A percentile compares a stretch with the other conserved stretches of the same genome.
These are phyloP conservation scores for Drepanosiphum platanoidis DNA, from an alignment of 2,888 invertebrate species.

Conservation along the genomic window DNA sequence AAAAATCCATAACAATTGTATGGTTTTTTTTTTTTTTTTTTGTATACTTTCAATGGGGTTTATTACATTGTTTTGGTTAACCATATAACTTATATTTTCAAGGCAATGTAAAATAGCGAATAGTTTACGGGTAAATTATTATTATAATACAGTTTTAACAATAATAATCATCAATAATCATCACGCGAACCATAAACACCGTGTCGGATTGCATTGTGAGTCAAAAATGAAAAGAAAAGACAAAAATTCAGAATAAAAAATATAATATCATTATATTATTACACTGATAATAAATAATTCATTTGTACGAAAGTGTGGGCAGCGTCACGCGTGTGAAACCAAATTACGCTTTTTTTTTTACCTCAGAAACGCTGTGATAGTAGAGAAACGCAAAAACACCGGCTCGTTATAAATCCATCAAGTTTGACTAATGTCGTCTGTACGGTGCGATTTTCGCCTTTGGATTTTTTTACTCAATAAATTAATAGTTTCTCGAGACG, in stretches of 20 bases:
- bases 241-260: not conserved
- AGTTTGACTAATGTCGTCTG: slow-evolving; percentile 20
- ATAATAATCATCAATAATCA: too few relatives aligned
- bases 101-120: too few relatives aligned
- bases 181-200: not conserved
- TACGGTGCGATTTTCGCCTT: not conserved
- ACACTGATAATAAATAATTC: not conserved
- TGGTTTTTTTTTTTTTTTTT: too few relatives aligned
- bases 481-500: not conserved
- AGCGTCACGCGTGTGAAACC: not conserved
- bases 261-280: not conserved
- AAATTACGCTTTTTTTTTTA: not conserved
- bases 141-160: too few relatives aligned
- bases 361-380: not conserved
- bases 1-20: too few relatives aligned
- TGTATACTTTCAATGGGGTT: too few relatives aligned
- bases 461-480: not conserved
- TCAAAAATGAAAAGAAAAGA: too few relatives aligned
- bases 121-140: too few relatives aligned
- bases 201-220: not conserved
- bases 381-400: slow-evolving; percentile 40
- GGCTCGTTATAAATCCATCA: slow-evolving; percentile 45
- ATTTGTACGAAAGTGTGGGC: not conserved
- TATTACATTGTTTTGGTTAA: too few relatives aligned
- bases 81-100: too few relatives aligned